Conservation (phyloP, 1,140 invertebrate genomes). For the Gyrodactylus salaris region DNA sequence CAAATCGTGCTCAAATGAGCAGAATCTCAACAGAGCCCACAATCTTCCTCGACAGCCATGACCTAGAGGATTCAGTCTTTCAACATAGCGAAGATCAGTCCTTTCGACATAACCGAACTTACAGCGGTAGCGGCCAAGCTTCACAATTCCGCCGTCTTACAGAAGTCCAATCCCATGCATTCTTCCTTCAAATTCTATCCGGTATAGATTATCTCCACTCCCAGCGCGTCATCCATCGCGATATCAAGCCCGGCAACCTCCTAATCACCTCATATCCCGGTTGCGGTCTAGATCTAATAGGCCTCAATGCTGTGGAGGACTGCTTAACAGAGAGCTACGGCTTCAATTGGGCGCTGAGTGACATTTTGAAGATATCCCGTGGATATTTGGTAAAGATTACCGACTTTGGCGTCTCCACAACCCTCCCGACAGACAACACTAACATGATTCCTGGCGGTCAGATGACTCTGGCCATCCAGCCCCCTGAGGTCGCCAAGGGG, state of each 20-base stretch:
- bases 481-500: conserved; percentile 3
- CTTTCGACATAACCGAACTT: no score
- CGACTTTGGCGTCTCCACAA: conserved; percentile 1
- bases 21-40: not conserved
- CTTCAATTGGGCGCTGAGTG: not conserved
- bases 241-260: conserved; percentile 89
- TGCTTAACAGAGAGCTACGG: not conserved
- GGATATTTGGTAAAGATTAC: conserved; percentile 3
- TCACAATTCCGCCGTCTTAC: not conserved
- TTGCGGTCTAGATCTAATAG: not conserved
- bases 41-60: not conserved
- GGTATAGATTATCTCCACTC: conserved; percentile 89
- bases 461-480: conserved; percentile 5
- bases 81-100: not conserved
- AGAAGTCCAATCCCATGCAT: not conserved
- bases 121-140: not conserved
- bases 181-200: conserved; percentile 15
- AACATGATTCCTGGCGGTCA: not conserved
- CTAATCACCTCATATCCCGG: conserved; percentile 31
- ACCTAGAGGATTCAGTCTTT: not conserved
- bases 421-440: not conserved
- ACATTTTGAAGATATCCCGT: not conserved
- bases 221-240: conserved; percentile 71
- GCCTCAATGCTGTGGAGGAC: not conserved
- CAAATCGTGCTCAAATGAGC: not conserved